Base-by-base conservation (phyloP, 2,888 invertebrate species). In the Calephelis perditalis region DNA sequence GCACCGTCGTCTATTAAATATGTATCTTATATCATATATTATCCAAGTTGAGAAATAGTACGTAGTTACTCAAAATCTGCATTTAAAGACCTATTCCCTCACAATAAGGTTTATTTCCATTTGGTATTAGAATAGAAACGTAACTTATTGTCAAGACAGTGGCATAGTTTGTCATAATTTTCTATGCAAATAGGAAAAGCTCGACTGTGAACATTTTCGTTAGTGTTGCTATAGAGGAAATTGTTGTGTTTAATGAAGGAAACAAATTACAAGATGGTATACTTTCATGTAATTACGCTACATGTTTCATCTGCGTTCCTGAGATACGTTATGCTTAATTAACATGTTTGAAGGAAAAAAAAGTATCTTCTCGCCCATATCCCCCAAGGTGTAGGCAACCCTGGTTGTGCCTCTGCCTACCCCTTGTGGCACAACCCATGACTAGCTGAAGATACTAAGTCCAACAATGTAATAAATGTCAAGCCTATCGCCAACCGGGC, bases 141-240 rank as follows among this genome's bases (percentile, higher is more conserved):
- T 49, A 49, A 49, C 49, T 49, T 49, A 49, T 49, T 49, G 49
- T 58, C 58, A 58, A 58, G 58, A 58, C 58, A 47, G 47, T 58
- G 15, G 58, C 58, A 47, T 58, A 58, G 49, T 58, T 58, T 58
- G 58, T 58, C 58, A 58, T 49, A 47, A 58, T 49, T 49, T 46
- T 49, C 47, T 58, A 49, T 58, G 58, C 58, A 49, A 58, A 58
- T 58, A 58, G 49, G 58, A 58, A 58, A 49, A 26, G 49, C 49
- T 49, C 26, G 49, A 49, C 26, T 49, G 26, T 49, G 49, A 49
- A 49, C 49, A 49, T 49, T 49, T 49, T 49, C 49, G 49, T 49
- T 49, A 26, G 49, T 9, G 49, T 40, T 26, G 49, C 49, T 49
- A 26, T 40, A 40, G 40, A 8, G 26, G 49, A 49, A 49, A 49